These are phyloP conservation scores for Caenorhabditis imperialis DNA, from an alignment of 2,888 invertebrate genomes.

Conservation along the genomic window DNA sequence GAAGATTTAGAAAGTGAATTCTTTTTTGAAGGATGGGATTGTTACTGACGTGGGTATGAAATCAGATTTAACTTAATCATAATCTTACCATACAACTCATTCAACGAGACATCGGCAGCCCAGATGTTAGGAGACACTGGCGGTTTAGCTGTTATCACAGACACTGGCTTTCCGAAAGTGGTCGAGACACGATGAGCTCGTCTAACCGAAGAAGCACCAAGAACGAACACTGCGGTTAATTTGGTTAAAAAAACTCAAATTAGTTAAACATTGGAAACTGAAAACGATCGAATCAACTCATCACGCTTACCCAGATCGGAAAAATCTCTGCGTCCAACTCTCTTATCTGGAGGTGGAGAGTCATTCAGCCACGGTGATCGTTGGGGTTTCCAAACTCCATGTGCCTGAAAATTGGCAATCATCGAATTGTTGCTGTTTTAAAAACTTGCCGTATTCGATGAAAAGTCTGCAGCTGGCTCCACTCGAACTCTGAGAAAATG, in stretches of 20 bases:
- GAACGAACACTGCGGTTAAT: conserved; percentile 43
- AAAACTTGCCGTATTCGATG: conserved; percentile 29
- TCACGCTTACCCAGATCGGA: conserved; percentile 28
- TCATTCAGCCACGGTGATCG: conserved; percentile 46
- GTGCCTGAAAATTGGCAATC: conserved; percentile 5
- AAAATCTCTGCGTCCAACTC: conserved; percentile 36
- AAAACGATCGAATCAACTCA: not conserved
- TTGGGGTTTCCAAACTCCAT: conserved; percentile 50
- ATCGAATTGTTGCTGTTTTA: not conserved
- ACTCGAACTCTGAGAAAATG: conserved; percentile 38
- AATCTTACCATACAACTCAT: conserved; percentile 22
- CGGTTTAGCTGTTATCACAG: conserved; percentile 39
- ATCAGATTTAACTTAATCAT: no score
- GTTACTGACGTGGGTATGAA: no score
- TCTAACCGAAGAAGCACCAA: conserved; percentile 39
- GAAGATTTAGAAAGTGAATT: not conserved
- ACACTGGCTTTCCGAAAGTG: conserved; percentile 12
- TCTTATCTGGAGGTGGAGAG: conserved; percentile 36
- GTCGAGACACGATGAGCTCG: conserved; percentile 30
- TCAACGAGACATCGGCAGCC: conserved; percentile 3
- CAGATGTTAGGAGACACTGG: conserved; percentile 36
- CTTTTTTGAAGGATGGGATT: no score
- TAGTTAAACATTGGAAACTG: not conserved
- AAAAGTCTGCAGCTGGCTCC: conserved; percentile 15
- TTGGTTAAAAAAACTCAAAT: not conserved